A percentile compares a stretch with the other conserved stretches of the same genome.
phyloP scores from a whole-genome alignment of 1,140 invertebrate species.

The Tetramorium simillimum region DNA sequence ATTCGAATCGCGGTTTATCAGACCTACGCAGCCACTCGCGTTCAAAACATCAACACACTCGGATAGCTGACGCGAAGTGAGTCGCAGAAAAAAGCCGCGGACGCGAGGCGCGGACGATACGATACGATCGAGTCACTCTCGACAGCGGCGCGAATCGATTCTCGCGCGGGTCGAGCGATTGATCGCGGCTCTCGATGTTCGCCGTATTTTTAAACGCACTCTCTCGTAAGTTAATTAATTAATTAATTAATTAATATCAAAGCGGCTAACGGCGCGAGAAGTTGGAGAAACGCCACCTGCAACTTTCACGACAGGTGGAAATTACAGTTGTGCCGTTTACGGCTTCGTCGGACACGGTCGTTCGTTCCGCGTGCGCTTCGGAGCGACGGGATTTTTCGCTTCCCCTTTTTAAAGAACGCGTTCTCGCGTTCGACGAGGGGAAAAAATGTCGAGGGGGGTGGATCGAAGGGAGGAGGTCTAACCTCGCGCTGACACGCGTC shows the following conservation, averaged over 20 bases:
- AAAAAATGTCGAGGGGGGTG: neutral
- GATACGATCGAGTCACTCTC: neutral
- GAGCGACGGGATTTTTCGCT: neutral
- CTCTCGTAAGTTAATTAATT: neutral
- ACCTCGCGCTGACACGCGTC: neutral
- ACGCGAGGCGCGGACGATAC: neutral
- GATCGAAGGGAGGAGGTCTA: neutral
- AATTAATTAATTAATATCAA: neutral
- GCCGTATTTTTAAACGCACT: conserved; percentile 2
- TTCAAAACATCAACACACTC: conserved; percentile 24
- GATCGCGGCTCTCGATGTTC: neutral
- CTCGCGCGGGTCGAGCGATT: neutral
- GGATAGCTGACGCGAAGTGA: neutral
- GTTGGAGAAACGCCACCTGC: neutral
- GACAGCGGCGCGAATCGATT: conserved; percentile 5
- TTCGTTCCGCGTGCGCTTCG: neutral
- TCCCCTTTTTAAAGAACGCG: neutral
- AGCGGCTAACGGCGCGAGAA: neutral
- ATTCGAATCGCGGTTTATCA: neutral
- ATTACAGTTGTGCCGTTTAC: neutral
- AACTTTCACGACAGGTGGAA: neutral
- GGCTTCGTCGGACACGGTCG: neutral
- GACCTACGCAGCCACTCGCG: neutral
- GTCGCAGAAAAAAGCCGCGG: neutral
- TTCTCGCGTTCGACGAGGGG: neutral